These are phyloP conservation scores for Argyra leucocephala DNA, from an alignment of 2,888 invertebrate species.

Conservation along the genomic window DNA sequence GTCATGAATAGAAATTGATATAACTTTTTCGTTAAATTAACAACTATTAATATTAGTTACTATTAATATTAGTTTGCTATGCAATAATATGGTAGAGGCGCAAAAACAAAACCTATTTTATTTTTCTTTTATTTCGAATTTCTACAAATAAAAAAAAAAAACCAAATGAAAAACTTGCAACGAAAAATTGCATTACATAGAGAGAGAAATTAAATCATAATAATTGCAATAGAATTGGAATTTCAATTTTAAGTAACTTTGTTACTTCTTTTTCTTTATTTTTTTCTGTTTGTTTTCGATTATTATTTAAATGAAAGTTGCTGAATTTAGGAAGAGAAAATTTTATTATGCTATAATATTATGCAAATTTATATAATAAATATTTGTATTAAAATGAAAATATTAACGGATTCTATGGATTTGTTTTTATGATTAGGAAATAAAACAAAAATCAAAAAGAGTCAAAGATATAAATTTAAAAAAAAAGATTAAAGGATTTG, in stretches of 20 bases:
- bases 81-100: no score
- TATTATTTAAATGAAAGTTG: neutral
- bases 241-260: neutral
- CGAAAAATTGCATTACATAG: neutral
- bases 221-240: neutral
- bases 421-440: no score
- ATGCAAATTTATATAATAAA: constrained; percentile 1
- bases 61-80: no score
- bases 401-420: no score
- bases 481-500: no score
- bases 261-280: neutral
- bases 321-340: neutral
- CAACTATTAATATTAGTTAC: no score
- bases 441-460: neutral
- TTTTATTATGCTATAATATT: neutral
- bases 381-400: neutral
- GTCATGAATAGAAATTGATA: no score
- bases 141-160: no score
- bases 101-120: no score
- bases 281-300: neutral
- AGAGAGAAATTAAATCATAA: constrained; percentile 2
- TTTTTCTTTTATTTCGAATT: no score
- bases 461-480: no score
- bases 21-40: no score
- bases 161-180: neutral